Conservation (phyloP, 1,140 invertebrate genomes). For the Telenomus remus region DNA sequence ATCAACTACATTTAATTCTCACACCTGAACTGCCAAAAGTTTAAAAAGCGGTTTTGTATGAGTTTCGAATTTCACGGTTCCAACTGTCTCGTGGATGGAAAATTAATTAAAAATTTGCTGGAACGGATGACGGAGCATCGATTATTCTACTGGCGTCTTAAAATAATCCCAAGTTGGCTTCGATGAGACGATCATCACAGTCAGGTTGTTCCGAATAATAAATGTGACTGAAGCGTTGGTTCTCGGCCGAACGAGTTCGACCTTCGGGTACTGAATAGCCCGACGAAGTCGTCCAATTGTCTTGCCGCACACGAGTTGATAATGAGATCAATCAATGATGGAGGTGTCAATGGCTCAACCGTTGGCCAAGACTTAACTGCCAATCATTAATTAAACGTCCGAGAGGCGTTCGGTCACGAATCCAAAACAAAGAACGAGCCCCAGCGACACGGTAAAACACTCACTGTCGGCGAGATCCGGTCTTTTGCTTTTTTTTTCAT, state of each 20-base stretch:
- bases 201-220: constrained; percentile 26
- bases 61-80: too few species aligned
- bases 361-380: constrained; percentile 38
- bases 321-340: constrained; percentile 50
- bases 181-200: constrained; percentile 20
- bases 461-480: constrained; percentile 1
- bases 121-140: constrained; percentile 15
- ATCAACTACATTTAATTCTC: too few species aligned
- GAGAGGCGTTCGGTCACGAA: constrained; percentile 23
- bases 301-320: constrained; percentile 25
- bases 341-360: constrained; percentile 42
- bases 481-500: constrained; percentile 2
- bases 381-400: constrained; percentile 49
- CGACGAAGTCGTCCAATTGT: constrained; percentile 48
- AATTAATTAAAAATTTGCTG: constrained; percentile 5
- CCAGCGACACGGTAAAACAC: constrained; percentile 41
- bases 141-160: constrained; percentile 16
- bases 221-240: constrained; percentile 23
- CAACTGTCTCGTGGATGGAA: background rate
- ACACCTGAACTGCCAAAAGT: too few species aligned
- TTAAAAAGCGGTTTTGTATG: too few species aligned
- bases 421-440: constrained; percentile 21
- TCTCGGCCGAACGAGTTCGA: constrained; percentile 26
- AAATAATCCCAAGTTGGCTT: constrained; percentile 7
- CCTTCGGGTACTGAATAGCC: constrained; percentile 42